These are phyloP conservation scores for Nannoperca obscura DNA, from an alignment of 2,797 vertebrate species.

Conservation along the genomic window DNA sequence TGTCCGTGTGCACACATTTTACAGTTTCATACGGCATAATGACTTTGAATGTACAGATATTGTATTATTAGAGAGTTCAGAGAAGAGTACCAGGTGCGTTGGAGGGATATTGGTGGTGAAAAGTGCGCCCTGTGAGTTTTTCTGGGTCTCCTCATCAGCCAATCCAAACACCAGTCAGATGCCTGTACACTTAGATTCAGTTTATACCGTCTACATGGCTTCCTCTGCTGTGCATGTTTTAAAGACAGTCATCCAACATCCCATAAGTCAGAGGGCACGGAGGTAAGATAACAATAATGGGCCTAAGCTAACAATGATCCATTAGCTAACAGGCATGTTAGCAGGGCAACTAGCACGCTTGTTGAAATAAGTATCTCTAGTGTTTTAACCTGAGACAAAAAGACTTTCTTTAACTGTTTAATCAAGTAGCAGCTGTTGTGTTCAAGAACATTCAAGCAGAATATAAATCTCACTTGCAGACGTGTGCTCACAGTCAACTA, in stretches of 20 bases:
- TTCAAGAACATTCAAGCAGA: background rate
- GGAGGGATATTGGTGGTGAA: slow-evolving; percentile 22
- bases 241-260: background rate
- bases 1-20: background rate
- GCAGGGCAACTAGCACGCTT: background rate
- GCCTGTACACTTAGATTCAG: slow-evolving; percentile 35
- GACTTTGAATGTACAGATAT: background rate
- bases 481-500: no score
- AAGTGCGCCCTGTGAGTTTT: background rate
- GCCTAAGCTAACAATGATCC: background rate
- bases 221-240: no score
- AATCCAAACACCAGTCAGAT: slow-evolving; percentile 19
- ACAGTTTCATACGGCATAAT: background rate
- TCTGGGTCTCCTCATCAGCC: slow-evolving; percentile 24
- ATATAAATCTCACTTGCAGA: background rate
- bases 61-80: slow-evolving; percentile 18
- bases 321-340: background rate
- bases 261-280: background rate
- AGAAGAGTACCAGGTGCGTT: slow-evolving; percentile 7
- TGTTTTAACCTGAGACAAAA: background rate
- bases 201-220: slow-evolving; percentile 43
- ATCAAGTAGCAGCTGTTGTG: background rate
- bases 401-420: background rate
- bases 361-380: no score
- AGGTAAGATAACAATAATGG: background rate